phyloP scores from a whole-genome alignment of 2,113 vertebrate genomes.

The Hypocryptadius cinnamomeus region DNA sequence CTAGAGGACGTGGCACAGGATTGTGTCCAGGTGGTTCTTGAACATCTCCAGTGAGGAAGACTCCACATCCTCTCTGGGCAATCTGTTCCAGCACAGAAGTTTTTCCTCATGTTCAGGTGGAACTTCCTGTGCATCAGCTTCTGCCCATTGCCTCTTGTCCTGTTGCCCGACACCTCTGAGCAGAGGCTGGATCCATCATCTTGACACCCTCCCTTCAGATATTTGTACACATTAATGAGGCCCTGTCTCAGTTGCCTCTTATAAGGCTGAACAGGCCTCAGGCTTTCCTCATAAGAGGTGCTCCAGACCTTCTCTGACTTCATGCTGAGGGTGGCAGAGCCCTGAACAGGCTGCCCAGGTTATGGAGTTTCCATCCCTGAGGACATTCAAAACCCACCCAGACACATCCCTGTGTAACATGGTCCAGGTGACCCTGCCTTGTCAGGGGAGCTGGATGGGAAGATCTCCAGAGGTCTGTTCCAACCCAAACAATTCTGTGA shows the following conservation, averaged over 20 bases:
- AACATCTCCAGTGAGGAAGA: not conserved
- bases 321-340: not conserved
- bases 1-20: not conserved
- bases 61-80: not conserved
- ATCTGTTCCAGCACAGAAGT: not conserved
- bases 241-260: not conserved
- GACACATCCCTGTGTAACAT: not conserved
- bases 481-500: not conserved
- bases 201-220: not conserved
- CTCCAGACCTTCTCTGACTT: not conserved
- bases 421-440: not conserved
- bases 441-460: too few species aligned
- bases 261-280: not conserved
- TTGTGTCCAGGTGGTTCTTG: not conserved
- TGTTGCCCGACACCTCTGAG: accelerated
- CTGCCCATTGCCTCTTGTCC: not conserved
- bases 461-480: not conserved
- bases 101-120: not conserved
- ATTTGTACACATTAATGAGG: not conserved
- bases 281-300: not conserved
- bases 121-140: not conserved
- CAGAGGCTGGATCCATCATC: not conserved
- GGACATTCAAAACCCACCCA: not conserved
- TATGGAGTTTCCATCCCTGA: not conserved
- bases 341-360: not conserved